Evolutionary conservation across 2,113 vertebrate genomes (phyloP).

Genomic region (Proteles cristata): DNA sequence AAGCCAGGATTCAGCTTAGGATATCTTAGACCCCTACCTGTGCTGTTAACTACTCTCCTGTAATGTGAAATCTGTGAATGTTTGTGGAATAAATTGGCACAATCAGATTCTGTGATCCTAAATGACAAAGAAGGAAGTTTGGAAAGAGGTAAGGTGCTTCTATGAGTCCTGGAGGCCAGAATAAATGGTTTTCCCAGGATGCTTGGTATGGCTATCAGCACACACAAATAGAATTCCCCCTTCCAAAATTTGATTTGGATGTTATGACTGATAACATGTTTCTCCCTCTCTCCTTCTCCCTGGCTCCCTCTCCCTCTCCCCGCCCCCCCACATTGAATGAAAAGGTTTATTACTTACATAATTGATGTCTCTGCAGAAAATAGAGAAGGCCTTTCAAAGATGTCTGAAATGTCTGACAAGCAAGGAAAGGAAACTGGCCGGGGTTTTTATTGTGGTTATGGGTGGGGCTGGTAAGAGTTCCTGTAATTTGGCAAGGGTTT

Average conservation of each 20-base stretch:
- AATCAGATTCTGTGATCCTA: neutral
- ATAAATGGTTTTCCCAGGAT: neutral
- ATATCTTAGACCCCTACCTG: neutral
- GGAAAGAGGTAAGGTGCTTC: neutral
- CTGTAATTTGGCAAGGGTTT: no score
- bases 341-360: no score
- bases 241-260: neutral
- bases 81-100: neutral
- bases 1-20: neutral
- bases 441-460: neutral
- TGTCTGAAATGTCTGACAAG: no score
- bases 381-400: no score
- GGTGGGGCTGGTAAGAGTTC: no score
- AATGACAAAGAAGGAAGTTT: neutral
- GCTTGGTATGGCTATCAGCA: neutral
- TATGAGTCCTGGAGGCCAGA: neutral
- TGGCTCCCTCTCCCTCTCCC: no score
- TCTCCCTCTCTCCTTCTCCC: no score
- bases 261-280: no score
- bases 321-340: no score
- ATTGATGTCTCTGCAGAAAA: no score
- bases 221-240: no score
- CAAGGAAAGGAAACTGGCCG: no score
- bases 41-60: neutral
- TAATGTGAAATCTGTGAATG: neutral